phyloP scores from a whole-genome alignment of 2,797 vertebrate species.

The Echeneis naucrates region DNA sequence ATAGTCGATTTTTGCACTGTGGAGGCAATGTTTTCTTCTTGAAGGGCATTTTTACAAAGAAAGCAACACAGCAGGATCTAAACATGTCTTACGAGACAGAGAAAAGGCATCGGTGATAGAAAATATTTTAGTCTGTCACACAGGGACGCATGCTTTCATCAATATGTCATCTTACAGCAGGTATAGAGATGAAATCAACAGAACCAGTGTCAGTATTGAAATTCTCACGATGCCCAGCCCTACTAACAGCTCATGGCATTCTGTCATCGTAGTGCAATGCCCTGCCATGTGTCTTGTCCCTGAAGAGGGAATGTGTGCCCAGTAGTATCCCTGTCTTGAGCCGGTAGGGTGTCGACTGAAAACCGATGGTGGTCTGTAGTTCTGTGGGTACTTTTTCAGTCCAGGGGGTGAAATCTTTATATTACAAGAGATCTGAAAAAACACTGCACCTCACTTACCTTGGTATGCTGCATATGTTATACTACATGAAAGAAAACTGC shows the following conservation, averaged over 20 bases:
- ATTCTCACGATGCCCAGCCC: conserved; percentile 56
- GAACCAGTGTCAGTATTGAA: conserved; percentile 64
- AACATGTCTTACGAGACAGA: background rate
- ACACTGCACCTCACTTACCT: conserved; percentile 94
- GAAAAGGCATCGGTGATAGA: conserved; percentile 3
- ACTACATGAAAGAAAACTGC: conserved; percentile 88
- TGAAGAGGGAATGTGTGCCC: conserved; percentile 45
- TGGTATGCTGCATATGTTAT: conserved; percentile 93
- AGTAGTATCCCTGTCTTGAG: conserved; percentile 54
- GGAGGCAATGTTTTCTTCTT: conserved; percentile 32
- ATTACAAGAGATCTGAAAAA: conserved; percentile 83
- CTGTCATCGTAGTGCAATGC: conserved; percentile 64
- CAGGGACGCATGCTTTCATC: conserved; percentile 15
- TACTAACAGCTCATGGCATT: conserved; percentile 56
- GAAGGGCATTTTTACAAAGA: conserved; percentile 42
- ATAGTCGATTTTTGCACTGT: conserved; percentile 42
- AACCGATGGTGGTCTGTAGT: conserved; percentile 59
- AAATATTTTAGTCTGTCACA: background rate
- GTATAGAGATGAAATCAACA: conserved; percentile 19
- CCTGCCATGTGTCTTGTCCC: conserved; percentile 62
- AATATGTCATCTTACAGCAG: conserved; percentile 17
- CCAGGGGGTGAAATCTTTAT: conserved; percentile 79
- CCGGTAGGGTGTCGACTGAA: conserved; percentile 56
- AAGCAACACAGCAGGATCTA: conserved; percentile 4
- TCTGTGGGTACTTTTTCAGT: conserved; percentile 84